phyloP scores from a whole-genome alignment of 2,113 vertebrate genomes.

The Anolis sagrei region DNA sequence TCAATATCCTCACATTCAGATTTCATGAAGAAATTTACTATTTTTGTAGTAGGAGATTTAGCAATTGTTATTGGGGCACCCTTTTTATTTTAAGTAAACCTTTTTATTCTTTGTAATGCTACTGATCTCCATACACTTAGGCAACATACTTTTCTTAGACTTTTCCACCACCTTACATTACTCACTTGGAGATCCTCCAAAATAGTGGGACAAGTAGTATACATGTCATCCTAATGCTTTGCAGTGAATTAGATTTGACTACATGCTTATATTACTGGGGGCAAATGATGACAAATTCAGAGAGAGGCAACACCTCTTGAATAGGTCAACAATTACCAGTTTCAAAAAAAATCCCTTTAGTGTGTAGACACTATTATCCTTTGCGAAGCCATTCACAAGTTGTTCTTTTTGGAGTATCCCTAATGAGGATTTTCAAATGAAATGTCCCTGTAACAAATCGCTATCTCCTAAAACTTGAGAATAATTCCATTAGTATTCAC shows the following conservation, averaged over 20 bases:
- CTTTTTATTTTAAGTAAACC: background rate
- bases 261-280: background rate
- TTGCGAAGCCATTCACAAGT: background rate
- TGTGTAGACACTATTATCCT: background rate
- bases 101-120: background rate
- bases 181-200: background rate
- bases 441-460: constrained; percentile 43
- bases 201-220: background rate
- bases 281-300: background rate
- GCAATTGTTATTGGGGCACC: background rate
- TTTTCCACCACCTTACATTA: background rate
- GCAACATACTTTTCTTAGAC: background rate
- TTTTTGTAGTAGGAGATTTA: background rate
- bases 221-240: no score
- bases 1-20: background rate
- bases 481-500: constrained; percentile 65
- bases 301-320: background rate
- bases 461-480: constrained; percentile 66
- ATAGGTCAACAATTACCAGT: background rate
- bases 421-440: background rate
- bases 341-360: background rate
- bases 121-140: background rate
- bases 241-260: background rate
- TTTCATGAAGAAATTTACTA: background rate
- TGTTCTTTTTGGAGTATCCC: background rate